phyloP scores from a whole-genome alignment of 2,888 invertebrate species.

The Creontiades dilutus region DNA sequence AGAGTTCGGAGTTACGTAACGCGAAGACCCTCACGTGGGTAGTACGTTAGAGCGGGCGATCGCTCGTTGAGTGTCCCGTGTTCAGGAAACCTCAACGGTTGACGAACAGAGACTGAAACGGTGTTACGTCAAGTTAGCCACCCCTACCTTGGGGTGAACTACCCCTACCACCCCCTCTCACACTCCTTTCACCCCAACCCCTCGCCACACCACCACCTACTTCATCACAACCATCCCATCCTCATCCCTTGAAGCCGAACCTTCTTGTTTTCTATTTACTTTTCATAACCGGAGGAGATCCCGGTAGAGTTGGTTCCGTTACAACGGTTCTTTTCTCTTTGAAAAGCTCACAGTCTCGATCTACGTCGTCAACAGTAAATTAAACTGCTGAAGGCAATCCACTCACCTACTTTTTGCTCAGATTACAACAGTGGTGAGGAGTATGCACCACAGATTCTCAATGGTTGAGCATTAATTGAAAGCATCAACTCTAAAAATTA shows the following conservation, averaged over 20 bases:
- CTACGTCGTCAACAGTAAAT: no score
- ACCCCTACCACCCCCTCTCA: conserved; percentile 11
- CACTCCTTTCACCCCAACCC: neutral
- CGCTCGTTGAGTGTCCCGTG: neutral
- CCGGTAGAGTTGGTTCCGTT: no score
- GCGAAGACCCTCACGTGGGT: conserved; percentile 46
- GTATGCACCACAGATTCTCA: no score
- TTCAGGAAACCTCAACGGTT: conserved; percentile 41
- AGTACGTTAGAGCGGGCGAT: neutral
- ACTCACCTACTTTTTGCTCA: no score
- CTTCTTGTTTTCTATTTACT: no score
- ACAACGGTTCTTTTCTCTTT: no score
- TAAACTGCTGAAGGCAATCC: no score
- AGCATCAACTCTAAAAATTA: no score
- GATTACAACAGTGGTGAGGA: no score
- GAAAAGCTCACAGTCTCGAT: no score
- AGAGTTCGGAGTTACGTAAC: conserved; percentile 27
- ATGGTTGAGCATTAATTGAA: no score
- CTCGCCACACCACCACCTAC: neutral
- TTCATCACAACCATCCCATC: neutral
- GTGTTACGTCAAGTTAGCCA: conserved; percentile 28
- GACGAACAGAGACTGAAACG: conserved; percentile 46
- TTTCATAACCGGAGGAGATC: no score
- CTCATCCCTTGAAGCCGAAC: neutral
- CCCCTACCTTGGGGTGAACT: conserved; percentile 26